phyloP scores from a whole-genome alignment of 2,888 invertebrate genomes.

The Hirtodrosophila confusa region DNA sequence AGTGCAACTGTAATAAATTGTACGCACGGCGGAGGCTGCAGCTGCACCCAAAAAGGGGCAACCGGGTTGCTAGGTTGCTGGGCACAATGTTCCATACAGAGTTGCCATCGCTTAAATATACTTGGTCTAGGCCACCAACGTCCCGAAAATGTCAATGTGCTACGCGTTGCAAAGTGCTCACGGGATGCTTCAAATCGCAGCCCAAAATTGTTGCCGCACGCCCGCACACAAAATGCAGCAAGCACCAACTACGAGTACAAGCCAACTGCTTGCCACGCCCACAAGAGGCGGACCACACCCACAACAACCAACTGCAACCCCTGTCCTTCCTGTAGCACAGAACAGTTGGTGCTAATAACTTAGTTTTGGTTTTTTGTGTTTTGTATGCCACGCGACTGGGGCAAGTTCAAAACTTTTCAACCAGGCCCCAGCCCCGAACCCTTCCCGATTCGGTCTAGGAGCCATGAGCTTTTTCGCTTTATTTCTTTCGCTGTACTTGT shows the following conservation, averaged over 20 bases:
- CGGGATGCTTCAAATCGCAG: constrained; percentile 33
- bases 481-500: constrained; percentile 33
- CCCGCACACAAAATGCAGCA: constrained; percentile 56
- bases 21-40: constrained; percentile 35
- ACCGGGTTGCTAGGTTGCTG: neutral
- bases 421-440: constrained; percentile 20
- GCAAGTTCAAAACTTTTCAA: constrained; percentile 61
- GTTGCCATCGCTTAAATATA: constrained; percentile 8
- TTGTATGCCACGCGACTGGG: constrained; percentile 37
- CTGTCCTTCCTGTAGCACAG: neutral
- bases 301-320: constrained; percentile 34
- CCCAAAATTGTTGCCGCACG: constrained; percentile 57
- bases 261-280: constrained; percentile 40
- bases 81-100: constrained; percentile 1
- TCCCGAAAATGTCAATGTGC: constrained; percentile 50
- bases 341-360: constrained; percentile 70
- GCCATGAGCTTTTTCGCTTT: constrained; percentile 51
- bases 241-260: constrained; percentile 54
- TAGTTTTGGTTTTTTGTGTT: constrained; percentile 46
- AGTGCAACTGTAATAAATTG: constrained; percentile 66
- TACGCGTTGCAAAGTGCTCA: constrained; percentile 22
- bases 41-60: constrained; percentile 23
- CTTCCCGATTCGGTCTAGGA: constrained; percentile 39
- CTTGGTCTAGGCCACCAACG: constrained; percentile 32
- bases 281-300: constrained; percentile 27